These are phyloP conservation scores for Scaptomyza tumidula DNA, from an alignment of 2,888 invertebrate species.

Conservation along the genomic window DNA sequence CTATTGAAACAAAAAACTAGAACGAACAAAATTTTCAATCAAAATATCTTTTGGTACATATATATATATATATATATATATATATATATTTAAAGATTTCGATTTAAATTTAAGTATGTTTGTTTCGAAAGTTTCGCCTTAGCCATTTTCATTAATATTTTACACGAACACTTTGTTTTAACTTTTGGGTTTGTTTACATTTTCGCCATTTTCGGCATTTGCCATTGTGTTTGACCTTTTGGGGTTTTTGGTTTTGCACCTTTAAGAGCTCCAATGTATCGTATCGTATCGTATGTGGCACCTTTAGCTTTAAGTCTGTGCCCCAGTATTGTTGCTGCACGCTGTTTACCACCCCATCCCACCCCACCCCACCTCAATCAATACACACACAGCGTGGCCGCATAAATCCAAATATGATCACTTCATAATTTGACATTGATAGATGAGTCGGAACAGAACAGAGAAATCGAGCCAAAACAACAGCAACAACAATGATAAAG, in stretches of 20 bases:
- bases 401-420: slow-evolving; percentile 85
- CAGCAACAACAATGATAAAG: slow-evolving; percentile 28
- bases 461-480: slow-evolving; percentile 60
- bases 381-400: slow-evolving; percentile 42
- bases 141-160: background rate
- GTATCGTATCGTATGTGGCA: slow-evolving; percentile 33
- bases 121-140: background rate
- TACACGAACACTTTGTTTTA: background rate
- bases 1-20: no score
- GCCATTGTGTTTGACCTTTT: slow-evolving; percentile 44
- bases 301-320: slow-evolving; percentile 41
- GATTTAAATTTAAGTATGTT: no score
- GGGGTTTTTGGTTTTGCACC: slow-evolving; percentile 25
- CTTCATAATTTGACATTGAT: slow-evolving; percentile 85
- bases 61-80: no score
- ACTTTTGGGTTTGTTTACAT: background rate
- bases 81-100: no score
- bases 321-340: slow-evolving; percentile 8
- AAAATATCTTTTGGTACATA: no score
- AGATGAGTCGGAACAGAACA: slow-evolving; percentile 81
- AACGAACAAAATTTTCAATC: no score
- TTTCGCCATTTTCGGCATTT: background rate
- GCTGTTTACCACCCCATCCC: background rate
- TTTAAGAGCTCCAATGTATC: slow-evolving; percentile 30
- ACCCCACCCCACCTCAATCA: no score